Conservation (phyloP, 1,140 invertebrate genomes). For the Leptinotarsa defecta region DNA sequence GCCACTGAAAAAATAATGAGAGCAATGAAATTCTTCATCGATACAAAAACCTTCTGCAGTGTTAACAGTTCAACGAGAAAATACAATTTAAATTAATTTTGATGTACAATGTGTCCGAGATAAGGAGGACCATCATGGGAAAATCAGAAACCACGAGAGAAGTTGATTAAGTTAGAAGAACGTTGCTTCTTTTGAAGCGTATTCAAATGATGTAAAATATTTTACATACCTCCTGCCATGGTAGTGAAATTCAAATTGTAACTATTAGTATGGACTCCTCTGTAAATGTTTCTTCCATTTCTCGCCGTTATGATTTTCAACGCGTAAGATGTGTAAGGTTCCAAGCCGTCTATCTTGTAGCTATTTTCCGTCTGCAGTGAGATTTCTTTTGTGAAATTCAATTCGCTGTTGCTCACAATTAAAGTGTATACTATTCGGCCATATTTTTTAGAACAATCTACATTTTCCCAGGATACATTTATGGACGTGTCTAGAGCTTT, state of each 20-base stretch:
- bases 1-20: slow-evolving; percentile 34
- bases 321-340: slow-evolving; percentile 37
- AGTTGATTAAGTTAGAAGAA: too few species aligned
- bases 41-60: too few species aligned
- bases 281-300: slow-evolving; percentile 33
- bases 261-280: slow-evolving; percentile 18
- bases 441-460: slow-evolving; percentile 36
- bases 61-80: too few species aligned
- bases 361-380: slow-evolving; percentile 33
- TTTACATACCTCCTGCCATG: slow-evolving; percentile 40
- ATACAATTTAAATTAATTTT: too few species aligned
- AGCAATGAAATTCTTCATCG: too few species aligned
- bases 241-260: slow-evolving; percentile 38
- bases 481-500: slow-evolving; percentile 32
- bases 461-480: slow-evolving; percentile 43
- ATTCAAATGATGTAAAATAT: too few species aligned
- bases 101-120: too few species aligned
- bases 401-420: slow-evolving; percentile 29
- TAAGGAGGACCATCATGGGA: too few species aligned
- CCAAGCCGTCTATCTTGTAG: slow-evolving; percentile 35
- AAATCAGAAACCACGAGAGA: too few species aligned
- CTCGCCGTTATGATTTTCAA: slow-evolving; percentile 40
- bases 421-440: slow-evolving; percentile 42
- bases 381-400: slow-evolving; percentile 31
- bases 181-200: too few species aligned